Evolutionary conservation across 1,140 invertebrate genomes (phyloP).

Genomic region (Potamilus streckersoni): DNA sequence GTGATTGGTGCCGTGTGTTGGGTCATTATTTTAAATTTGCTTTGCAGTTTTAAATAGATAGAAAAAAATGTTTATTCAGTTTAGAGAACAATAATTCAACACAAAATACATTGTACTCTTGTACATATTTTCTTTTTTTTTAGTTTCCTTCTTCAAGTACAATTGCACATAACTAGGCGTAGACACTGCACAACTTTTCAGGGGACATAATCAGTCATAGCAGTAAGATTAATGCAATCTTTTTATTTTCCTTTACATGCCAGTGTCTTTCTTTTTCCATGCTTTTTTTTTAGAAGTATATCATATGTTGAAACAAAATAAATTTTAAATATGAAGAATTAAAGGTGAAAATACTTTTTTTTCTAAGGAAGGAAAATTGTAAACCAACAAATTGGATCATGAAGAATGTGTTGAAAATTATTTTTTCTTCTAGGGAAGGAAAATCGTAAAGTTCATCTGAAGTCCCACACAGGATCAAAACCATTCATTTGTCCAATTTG

Average conservation of each 20-base stretch:
- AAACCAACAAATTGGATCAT: not conserved
- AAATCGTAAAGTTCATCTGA: constrained; percentile 61
- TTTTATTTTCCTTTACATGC: not conserved
- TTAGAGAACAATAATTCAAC: too few relatives aligned
- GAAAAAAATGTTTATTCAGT: too few relatives aligned
- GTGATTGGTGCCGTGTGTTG: too few relatives aligned
- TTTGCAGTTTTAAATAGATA: too few relatives aligned
- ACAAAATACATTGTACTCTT: too few relatives aligned
- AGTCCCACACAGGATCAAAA: constrained; percentile 85
- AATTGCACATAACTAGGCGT: too few relatives aligned
- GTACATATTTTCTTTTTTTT: too few relatives aligned
- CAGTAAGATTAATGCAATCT: too few relatives aligned
- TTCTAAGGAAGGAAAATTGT: constrained; percentile 18
- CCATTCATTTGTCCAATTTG: constrained; percentile 90
- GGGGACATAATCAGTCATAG: too few relatives aligned
- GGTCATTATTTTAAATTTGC: too few relatives aligned
- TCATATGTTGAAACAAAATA: not conserved
- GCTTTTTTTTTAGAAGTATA: not conserved
- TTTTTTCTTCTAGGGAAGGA: constrained; percentile 52
- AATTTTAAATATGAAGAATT: not conserved
- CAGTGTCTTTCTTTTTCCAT: not conserved
- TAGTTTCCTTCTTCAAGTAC: too few relatives aligned
- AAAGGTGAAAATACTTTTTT: not conserved
- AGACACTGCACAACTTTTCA: too few relatives aligned
- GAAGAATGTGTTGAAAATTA: constrained; percentile 2